Conservation (phyloP, 2,797 vertebrate genomes). For the Brachyrhaphis roseni region DNA sequence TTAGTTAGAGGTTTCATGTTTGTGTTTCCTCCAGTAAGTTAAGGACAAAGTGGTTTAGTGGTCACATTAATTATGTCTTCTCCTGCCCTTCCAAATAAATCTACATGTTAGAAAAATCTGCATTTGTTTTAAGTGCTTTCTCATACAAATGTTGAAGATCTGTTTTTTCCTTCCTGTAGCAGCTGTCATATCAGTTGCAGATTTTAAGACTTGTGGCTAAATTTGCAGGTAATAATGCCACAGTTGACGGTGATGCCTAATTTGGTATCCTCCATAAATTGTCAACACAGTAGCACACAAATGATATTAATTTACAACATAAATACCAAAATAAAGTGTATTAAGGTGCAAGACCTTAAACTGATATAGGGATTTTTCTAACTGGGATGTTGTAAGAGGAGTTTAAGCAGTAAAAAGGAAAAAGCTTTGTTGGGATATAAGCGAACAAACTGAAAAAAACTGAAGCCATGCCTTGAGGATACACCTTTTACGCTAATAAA, state of each 20-base stretch:
- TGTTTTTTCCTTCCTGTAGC: background rate
- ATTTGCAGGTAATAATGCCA: background rate
- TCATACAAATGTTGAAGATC: background rate
- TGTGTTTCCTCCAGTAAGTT: background rate
- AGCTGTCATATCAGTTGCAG: background rate
- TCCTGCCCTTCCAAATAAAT: background rate
- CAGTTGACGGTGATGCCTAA: background rate
- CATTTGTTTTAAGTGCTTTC: background rate
- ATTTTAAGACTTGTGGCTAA: background rate
- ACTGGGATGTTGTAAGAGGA: constrained; percentile 18
- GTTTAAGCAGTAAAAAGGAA: background rate
- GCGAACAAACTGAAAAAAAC: constrained; percentile 52
- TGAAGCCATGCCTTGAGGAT: constrained; percentile 50
- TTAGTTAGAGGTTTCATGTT: background rate
- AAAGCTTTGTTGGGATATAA: constrained; percentile 32
- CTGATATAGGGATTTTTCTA: constrained; percentile 27
- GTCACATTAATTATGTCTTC: background rate
- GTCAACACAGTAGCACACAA: background rate
- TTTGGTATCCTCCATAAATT: background rate
- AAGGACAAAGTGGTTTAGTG: background rate
- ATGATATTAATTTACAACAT: background rate
- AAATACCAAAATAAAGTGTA: background rate
- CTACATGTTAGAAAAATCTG: background rate
- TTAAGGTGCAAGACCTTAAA: constrained; percentile 2
- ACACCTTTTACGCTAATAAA: background rate